phyloP scores from a whole-genome alignment of 2,113 vertebrate genomes.

The human region GRCh38 chr6:98256001-98256500 shows the following conservation, averaged over 20 bases:
- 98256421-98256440: background rate
- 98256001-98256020: background rate
- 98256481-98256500: background rate
- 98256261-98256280: constrained; percentile 44
- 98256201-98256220: constrained; percentile 57
- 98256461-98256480: background rate
- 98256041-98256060: background rate
- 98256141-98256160: constrained; percentile 51
- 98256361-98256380: background rate
- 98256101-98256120: constrained; percentile 7
- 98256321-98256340: constrained; percentile 37
- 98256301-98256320: constrained; percentile 46
- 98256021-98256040: background rate
- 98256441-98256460: background rate
- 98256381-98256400: background rate
- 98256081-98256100: background rate
- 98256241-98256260: constrained; percentile 51
- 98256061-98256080: background rate
- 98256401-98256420: background rate
- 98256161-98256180: constrained; percentile 31
- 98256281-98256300: constrained; percentile 58
- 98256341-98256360: background rate
- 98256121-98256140: constrained; percentile 23
- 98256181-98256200: background rate
- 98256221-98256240: constrained; percentile 39